A percentile compares a stretch with the other conserved stretches of the same genome.
These are phyloP conservation scores for Bombus haemorrhoidalis DNA, from an alignment of 1,140 invertebrate genomes.

Conservation along the genomic window DNA sequence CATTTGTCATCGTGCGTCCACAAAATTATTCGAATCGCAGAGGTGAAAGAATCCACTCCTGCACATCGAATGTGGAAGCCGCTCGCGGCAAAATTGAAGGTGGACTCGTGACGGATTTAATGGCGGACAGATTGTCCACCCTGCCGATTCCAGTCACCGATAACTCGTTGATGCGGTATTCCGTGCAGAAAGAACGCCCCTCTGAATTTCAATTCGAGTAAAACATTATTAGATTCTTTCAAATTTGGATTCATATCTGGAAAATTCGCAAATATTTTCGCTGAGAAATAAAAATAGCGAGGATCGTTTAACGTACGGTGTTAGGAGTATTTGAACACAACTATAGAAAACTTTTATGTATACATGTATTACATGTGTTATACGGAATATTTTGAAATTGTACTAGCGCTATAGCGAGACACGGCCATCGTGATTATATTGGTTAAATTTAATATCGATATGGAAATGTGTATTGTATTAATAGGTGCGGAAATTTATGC, in stretches of 20 bases:
- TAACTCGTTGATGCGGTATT: slow-evolving; percentile 44
- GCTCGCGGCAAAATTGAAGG: slow-evolving; percentile 60
- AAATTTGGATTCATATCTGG: not conserved
- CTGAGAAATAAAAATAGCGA: not conserved
- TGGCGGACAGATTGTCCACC: slow-evolving; percentile 58
- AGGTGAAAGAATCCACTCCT: slow-evolving; percentile 52
- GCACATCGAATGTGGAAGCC: slow-evolving; percentile 22
- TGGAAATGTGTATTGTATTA: too few species aligned
- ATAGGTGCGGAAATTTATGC: too few species aligned
- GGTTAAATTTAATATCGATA: too few species aligned
- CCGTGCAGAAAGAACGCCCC: slow-evolving; percentile 39
- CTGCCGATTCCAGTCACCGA: slow-evolving; percentile 11
- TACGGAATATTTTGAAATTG: too few species aligned
- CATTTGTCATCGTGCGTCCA: slow-evolving; percentile 61
- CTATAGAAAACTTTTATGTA: not conserved
- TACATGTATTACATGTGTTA: too few species aligned
- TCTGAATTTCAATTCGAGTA: not conserved
- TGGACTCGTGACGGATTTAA: slow-evolving; percentile 53
- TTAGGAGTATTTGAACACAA: not conserved
- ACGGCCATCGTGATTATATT: too few species aligned
- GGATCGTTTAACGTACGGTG: not conserved
- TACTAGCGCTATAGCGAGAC: too few species aligned
- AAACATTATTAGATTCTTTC: not conserved
- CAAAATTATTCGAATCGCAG: slow-evolving; percentile 63
- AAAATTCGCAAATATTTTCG: not conserved